Conservation (phyloP, 1,140 invertebrate genomes). For the Bombus impatiens region DNA sequence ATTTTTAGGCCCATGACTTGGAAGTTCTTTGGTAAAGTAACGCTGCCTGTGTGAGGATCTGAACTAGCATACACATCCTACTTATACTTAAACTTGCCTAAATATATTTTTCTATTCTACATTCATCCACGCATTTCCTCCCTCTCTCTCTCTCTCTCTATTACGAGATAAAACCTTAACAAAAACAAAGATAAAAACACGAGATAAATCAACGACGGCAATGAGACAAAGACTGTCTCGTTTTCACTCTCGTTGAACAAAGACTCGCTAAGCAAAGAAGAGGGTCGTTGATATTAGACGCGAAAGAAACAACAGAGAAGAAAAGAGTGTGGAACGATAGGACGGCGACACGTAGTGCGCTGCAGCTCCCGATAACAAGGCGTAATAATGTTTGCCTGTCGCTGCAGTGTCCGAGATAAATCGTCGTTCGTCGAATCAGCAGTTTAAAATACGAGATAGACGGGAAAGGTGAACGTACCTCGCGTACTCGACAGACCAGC, state of each 20-base stretch:
- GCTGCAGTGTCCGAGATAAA: slow-evolving; percentile 60
- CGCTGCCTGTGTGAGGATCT: too few species aligned
- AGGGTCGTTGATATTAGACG: slow-evolving; percentile 10
- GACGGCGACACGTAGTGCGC: slow-evolving; percentile 21
- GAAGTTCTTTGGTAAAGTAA: too few species aligned
- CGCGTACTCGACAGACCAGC: slow-evolving; percentile 11
- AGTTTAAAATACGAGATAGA: slow-evolving; percentile 63
- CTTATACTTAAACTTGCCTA: too few species aligned
- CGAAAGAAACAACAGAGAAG: neutral
- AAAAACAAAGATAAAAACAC: too few species aligned
- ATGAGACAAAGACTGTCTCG: neutral
- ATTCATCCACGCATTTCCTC: too few species aligned
- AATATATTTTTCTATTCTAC: too few species aligned
- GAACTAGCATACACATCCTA: too few species aligned
- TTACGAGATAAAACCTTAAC: too few species aligned
- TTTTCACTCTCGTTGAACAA: neutral
- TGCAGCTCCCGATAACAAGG: slow-evolving; percentile 45
- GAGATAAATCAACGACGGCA: neutral
- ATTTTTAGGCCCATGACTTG: too few species aligned
- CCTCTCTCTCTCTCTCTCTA: too few species aligned
- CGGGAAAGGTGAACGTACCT: slow-evolving; percentile 12
- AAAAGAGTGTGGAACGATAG: neutral
- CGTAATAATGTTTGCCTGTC: slow-evolving; percentile 58
- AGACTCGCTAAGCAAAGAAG: neutral
- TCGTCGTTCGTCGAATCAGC: slow-evolving; percentile 62